Percentiles rank a stretch among this genome's conserved stretches.
phyloP scores from a whole-genome alignment of 2,113 vertebrate species.

The Pelusios castaneus region DNA sequence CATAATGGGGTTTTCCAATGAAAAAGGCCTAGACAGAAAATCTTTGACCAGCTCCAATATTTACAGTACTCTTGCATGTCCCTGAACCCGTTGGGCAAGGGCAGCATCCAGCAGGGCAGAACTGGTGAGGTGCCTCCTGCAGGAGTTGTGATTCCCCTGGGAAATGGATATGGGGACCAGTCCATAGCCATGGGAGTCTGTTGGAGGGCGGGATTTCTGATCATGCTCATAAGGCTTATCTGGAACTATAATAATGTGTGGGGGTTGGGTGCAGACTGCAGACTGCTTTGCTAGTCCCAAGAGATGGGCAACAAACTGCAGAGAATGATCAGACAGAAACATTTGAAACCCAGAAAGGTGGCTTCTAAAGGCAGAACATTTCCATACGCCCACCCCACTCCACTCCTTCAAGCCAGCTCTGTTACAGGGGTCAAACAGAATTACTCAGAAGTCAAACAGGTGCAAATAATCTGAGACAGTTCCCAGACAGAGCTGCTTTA shows the following conservation, averaged over 20 bases:
- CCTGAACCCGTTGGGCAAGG: background rate
- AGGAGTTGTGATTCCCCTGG: background rate
- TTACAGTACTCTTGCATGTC: background rate
- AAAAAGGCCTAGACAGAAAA: background rate
- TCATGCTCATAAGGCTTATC: background rate
- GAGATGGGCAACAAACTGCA: fast-evolving
- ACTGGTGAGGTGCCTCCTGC: background rate
- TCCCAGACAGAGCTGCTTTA: slow-evolving; percentile 25
- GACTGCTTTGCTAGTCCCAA: fast-evolving
- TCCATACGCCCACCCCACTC: background rate
- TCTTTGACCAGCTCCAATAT: background rate
- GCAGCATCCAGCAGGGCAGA: too few species aligned
- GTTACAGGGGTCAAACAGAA: fast-evolving
- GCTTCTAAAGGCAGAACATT: fast-evolving
- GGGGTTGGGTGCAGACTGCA: fast-evolving
- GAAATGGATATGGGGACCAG: background rate
- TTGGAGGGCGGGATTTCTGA: background rate
- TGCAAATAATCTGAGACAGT: background rate
- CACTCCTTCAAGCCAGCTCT: too few species aligned
- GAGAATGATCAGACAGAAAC: background rate
- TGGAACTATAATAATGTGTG: background rate
- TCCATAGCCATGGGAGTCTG: background rate
- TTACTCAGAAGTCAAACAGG: background rate
- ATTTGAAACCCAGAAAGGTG: background rate
- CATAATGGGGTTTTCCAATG: background rate